Conservation (phyloP, 2,888 invertebrate genomes). For the Drosophila putrida region DNA sequence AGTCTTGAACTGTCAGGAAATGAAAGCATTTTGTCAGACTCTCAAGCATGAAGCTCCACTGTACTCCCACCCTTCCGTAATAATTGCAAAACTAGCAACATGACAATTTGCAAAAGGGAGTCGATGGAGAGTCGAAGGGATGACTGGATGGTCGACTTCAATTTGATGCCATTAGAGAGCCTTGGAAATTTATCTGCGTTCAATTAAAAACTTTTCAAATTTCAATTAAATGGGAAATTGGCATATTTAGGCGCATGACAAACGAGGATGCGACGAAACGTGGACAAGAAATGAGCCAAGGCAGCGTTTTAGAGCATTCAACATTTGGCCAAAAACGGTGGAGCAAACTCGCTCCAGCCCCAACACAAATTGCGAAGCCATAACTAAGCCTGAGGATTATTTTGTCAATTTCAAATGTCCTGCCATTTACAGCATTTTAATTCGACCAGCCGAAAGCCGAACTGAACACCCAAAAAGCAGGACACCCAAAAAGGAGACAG, state of each 20-base stretch:
- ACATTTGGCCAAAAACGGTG: constrained; percentile 27
- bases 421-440: constrained; percentile 80
- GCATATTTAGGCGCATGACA: constrained; percentile 78
- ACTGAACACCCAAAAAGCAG: not conserved
- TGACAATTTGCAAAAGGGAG: constrained; percentile 45
- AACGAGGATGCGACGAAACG: constrained; percentile 37
- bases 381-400: constrained; percentile 80
- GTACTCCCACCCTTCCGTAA: constrained; percentile 14
- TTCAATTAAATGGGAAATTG: constrained; percentile 82
- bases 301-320: constrained; percentile 40
- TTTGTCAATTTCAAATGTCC: constrained; percentile 82
- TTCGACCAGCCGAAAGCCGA: constrained; percentile 39
- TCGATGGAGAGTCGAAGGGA: not conserved
- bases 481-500: not conserved
- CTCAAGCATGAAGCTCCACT: constrained; percentile 5
- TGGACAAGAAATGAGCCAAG: constrained; percentile 19
- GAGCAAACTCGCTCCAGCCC: constrained; percentile 24
- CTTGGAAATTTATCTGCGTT: constrained; percentile 73
- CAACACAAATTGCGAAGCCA: constrained; percentile 55
- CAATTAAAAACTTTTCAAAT: constrained; percentile 83
- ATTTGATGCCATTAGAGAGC: constrained; percentile 46
- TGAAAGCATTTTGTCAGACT: constrained; percentile 67
- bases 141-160: not conserved
- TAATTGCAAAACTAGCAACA: constrained; percentile 76
- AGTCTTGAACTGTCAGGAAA: constrained; percentile 62